Conservation (phyloP, 2,797 vertebrate genomes). For the Tangara arthus region DNA sequence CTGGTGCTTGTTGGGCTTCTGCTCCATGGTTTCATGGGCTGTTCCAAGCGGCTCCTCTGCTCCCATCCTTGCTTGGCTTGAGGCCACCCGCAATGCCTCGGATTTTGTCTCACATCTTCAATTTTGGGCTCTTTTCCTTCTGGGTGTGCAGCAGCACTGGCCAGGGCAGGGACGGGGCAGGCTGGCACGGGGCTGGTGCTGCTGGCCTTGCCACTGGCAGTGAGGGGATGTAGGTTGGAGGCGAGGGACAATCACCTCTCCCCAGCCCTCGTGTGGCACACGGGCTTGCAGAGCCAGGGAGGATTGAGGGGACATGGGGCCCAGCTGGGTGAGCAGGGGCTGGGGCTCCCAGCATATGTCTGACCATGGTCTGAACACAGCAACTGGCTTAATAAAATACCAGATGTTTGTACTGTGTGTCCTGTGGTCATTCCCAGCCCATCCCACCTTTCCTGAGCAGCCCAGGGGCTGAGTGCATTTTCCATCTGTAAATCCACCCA, state of each 20-base stretch:
- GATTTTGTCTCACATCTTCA: neutral
- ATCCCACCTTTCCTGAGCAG: neutral
- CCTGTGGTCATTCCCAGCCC: neutral
- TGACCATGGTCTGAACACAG: neutral
- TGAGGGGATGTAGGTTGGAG: neutral
- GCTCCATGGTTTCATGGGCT: neutral
- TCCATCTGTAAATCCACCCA: neutral
- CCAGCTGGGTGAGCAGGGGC: neutral
- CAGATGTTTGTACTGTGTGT: neutral
- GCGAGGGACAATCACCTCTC: neutral
- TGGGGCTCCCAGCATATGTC: neutral
- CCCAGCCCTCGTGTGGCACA: neutral
- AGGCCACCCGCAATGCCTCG: neutral
- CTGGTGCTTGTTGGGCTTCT: neutral
- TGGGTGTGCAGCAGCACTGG: neutral
- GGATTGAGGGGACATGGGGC: rapidly evolving
- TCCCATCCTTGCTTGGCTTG: neutral
- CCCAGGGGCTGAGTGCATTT: neutral
- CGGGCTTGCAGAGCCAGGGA: neutral
- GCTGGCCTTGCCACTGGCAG: neutral
- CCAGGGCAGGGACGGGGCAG: neutral
- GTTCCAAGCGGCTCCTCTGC: neutral
- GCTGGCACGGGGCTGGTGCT: rapidly evolving
- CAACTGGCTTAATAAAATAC: constrained; percentile 44
- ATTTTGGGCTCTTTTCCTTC: neutral